Evolutionary conservation across 2,888 invertebrate genomes (phyloP), one percentile per base, ranked within the genome.

Genomic region (Coenonympha arcania): DNA sequence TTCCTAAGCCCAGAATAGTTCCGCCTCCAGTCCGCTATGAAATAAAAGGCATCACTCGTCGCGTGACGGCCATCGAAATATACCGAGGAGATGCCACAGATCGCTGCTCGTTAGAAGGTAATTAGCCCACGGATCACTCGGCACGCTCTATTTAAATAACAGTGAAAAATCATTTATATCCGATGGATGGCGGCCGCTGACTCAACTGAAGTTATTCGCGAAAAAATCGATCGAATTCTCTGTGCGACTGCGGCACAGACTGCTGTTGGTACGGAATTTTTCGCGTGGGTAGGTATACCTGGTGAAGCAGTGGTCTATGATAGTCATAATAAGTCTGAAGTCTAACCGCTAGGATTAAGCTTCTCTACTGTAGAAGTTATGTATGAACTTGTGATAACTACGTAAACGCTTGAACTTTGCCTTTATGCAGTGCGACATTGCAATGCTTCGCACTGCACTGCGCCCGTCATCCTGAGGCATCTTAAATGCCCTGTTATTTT

Each of bases 81-180:
- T 76, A 76, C 68, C 63, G 62, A 72, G 73, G 67, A 72, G 73
- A 81, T 79, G 80, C 73, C 74, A 79, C 75, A 70, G 76, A 82
- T 82, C 71, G 66, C 73, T 69, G 79, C 71, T 85, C 85, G 81
- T 86, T 86, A 85, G 84, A 70, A 73, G 74, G 79, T 82, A 85
- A 86, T 86, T 85, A 86, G 83, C 80, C 69, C 76, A 74, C 64
- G 69, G 73, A 81, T 86, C 85, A 76, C 71, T 86, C 85, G 75
- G 48, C 85, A 66, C 68, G 51, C 65, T 73, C 78, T 79, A 76
- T 83, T 81, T 78, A 65, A 72, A 82, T 72, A 67, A 64, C 60
- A 56, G 59, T 57, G 64, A 69, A 74, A 80, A 73, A 78, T 75
- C 57, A 74, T 75, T 74, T 72, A 70, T 77, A 78, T 64, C 58